Evolutionary conservation across 2,888 invertebrate species (phyloP).

Genomic region (Trachelus stipa): DNA sequence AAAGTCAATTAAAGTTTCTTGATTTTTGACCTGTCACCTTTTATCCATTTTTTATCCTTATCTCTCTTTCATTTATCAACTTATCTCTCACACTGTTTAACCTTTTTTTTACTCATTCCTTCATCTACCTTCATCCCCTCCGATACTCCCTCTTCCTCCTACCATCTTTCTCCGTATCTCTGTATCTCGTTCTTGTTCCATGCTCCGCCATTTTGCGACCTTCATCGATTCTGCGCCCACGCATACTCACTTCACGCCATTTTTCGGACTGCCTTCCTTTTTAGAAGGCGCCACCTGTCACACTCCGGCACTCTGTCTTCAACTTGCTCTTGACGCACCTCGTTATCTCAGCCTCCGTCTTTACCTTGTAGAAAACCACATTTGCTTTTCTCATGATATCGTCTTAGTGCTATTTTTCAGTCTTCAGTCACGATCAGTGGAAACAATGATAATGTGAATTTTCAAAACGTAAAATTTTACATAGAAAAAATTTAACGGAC

Average conservation of each 20-base stretch:
- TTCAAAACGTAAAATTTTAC: background rate
- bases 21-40: constrained; percentile 48
- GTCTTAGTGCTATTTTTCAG: constrained; percentile 11
- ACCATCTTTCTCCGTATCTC: constrained; percentile 26
- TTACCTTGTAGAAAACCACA: background rate
- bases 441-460: background rate
- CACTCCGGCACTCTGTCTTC: background rate
- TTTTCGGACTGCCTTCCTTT: constrained; percentile 34
- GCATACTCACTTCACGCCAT: constrained; percentile 58
- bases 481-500: background rate
- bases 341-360: background rate
- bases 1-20: constrained; percentile 38
- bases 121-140: constrained; percentile 1
- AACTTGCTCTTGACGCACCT: background rate
- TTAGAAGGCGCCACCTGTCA: constrained; percentile 7
- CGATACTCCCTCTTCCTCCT: constrained; percentile 23
- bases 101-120: background rate
- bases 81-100: background rate
- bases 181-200: background rate
- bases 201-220: constrained; percentile 59
- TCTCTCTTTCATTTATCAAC: constrained; percentile 19
- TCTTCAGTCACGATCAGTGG: background rate
- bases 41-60: constrained; percentile 36
- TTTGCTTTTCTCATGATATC: constrained; percentile 8
- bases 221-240: constrained; percentile 62